Evolutionary conservation across 2,113 vertebrate species (phyloP).

Genomic region (Callithrix jacchus): DNA sequence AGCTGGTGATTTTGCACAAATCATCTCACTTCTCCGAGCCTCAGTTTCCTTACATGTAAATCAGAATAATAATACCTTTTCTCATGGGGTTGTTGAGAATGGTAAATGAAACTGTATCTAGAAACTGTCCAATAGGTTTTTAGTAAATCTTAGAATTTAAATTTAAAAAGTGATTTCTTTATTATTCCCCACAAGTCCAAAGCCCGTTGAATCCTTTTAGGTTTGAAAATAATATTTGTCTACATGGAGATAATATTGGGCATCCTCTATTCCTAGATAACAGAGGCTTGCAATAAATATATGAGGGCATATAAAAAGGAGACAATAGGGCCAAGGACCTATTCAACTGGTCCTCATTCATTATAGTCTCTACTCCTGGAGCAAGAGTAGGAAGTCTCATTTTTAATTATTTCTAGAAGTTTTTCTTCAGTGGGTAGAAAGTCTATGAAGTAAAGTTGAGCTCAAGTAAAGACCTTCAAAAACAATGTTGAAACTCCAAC

Average conservation of each 20-base stretch:
- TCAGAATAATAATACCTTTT: neutral
- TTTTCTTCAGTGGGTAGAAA: neutral
- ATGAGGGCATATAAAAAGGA: neutral
- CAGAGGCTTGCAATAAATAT: neutral
- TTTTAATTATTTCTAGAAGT: neutral
- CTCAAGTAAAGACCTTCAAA: neutral
- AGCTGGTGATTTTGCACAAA: neutral
- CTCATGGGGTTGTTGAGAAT: neutral
- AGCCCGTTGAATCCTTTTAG: neutral
- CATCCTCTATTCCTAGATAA: neutral
- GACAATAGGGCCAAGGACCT: neutral
- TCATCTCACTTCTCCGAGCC: neutral
- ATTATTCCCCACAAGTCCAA: neutral
- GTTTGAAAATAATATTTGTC: neutral
- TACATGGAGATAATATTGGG: neutral
- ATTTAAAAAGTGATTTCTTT: neutral
- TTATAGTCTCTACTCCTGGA: neutral
- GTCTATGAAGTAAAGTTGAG: neutral
- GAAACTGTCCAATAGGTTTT: neutral
- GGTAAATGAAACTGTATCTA: neutral
- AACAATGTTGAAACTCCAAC: neutral
- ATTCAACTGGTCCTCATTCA: neutral
- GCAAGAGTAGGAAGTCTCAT: neutral
- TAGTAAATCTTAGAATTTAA: neutral
- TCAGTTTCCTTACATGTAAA: neutral